Evolutionary conservation across 1,140 invertebrate species (phyloP).

Genomic region (Melipona quadrifasciata): DNA sequence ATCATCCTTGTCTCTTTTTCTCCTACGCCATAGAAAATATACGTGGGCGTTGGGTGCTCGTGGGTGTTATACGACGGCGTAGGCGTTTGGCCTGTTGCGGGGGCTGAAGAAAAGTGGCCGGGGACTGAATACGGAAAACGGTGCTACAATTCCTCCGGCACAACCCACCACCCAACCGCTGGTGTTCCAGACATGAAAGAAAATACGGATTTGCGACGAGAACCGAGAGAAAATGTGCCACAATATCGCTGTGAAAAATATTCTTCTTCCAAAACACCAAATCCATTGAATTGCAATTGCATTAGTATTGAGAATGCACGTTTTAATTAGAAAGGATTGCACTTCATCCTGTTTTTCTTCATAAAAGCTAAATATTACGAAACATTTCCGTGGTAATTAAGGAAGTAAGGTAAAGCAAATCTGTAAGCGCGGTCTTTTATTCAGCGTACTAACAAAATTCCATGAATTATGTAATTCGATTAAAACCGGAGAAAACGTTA

Average conservation of each 20-base stretch:
- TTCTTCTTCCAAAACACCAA: neutral
- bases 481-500: too few relatives aligned
- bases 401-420: too few relatives aligned
- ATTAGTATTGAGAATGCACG: neutral
- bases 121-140: slow-evolving; percentile 50
- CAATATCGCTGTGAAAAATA: neutral
- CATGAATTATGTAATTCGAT: too few relatives aligned
- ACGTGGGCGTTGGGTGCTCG: slow-evolving; percentile 14
- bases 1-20: neutral
- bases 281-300: neutral
- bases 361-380: neutral
- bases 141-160: neutral
- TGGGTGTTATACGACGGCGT: slow-evolving; percentile 38
- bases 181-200: neutral
- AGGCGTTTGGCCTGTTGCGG: slow-evolving; percentile 56
- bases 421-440: too few relatives aligned
- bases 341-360: neutral
- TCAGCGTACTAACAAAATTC: too few relatives aligned
- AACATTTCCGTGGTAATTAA: too few relatives aligned
- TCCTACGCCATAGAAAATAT: slow-evolving; percentile 1
- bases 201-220: slow-evolving; percentile 14
- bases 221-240: neutral
- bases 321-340: neutral
- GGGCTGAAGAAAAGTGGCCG: slow-evolving; percentile 48
- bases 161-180: neutral